Base-by-base conservation (phyloP, 2,113 vertebrate species). In the Centropus unirufus region DNA sequence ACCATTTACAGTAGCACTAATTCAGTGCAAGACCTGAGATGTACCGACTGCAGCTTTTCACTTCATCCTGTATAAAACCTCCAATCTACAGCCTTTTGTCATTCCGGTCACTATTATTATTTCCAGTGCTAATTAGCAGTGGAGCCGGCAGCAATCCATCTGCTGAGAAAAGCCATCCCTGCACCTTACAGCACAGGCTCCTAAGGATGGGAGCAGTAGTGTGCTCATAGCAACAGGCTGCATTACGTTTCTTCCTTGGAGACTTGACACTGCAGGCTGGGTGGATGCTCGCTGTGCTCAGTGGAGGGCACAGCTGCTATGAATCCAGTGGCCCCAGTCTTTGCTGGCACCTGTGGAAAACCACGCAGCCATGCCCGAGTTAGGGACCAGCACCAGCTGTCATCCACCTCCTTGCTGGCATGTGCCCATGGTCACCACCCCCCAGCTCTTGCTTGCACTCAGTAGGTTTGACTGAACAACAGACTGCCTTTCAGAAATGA, bases 171-270 rank as follows among this genome's bases (percentile, higher is more conserved):
- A 39, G 22, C 44, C 5, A 1, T 39, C 1, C 3, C 27, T 59
- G 30, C 30, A 22, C 26, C 19, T 54, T 34, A 15, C 0, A 1
- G 29, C 2, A 2, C 1, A 0, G 17, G 15, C 27, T n/a, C 13
- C 18, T 22, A 14, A 61, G 47, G 27, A 17, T 34, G 10, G 23
- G n/a, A 83, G 32, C 32, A 40, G 36, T 51, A 73, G 15, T 0
- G 0, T 12, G 14, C 40, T 67, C 24, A 23, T 20, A 40, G 62
- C 32, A 15, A 62, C 59, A 49, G 46, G 57, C 20, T 79, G 17
- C 64, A 27, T 42, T 21, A 49, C 68, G 19, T 16, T 16, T 62
- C 36, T 68, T 57, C 54, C 30, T 57, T 3, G 2, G 34, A 8
- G 0, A 24, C 22, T 14, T 49, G 54, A 7, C 9, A 2, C 46